Percentiles rank a stretch among this genome's conserved stretches.
These are phyloP conservation scores for Mystacornis crossleyi DNA, from an alignment of 2,113 vertebrate genomes.

Conservation along the genomic window DNA sequence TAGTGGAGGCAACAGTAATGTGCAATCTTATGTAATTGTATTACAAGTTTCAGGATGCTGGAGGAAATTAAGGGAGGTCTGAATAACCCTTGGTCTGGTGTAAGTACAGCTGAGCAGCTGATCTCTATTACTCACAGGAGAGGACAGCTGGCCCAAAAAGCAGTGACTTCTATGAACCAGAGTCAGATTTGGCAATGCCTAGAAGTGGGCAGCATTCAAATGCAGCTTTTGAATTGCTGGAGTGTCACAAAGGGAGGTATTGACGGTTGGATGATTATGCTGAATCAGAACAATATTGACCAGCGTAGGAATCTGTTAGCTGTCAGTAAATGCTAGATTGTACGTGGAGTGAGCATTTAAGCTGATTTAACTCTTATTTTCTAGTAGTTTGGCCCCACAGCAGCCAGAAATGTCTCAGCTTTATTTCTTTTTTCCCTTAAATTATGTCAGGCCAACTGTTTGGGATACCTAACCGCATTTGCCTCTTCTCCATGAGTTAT, in stretches of 20 bases:
- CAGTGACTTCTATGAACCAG: neutral
- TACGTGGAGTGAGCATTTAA: neutral
- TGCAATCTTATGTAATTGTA: neutral
- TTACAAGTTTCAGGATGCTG: neutral
- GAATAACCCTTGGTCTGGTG: neutral
- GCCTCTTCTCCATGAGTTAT: neutral
- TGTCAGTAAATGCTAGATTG: neutral
- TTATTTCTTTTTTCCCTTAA: neutral
- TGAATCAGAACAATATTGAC: neutral
- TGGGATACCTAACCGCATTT: neutral
- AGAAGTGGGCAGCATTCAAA: neutral
- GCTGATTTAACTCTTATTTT: neutral
- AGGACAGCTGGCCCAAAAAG: neutral
- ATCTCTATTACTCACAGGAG: neutral
- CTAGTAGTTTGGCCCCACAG: neutral
- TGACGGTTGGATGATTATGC: neutral
- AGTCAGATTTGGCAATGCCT: neutral
- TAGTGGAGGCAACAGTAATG: neutral
- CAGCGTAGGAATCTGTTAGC: neutral
- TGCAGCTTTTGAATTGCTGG: neutral
- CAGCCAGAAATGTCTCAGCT: neutral
- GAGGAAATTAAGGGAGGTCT: neutral
- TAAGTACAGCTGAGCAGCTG: neutral
- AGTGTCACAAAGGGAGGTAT: neutral
- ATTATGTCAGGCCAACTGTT: rapidly evolving